Evolutionary conservation across 1,140 invertebrate species (phyloP).

Genomic region (Venturia canescens): DNA sequence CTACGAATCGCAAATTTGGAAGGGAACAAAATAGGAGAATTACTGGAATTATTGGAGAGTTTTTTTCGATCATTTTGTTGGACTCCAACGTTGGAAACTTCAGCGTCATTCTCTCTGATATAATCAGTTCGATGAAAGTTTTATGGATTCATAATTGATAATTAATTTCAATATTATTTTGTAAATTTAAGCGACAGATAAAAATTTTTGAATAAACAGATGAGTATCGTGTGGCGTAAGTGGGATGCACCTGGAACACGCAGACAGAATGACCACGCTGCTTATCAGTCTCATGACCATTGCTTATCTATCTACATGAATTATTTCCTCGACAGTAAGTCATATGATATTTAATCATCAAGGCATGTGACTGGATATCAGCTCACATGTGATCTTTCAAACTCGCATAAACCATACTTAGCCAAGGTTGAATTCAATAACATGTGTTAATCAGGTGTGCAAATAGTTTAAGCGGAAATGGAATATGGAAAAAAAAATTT

Average conservation of each 20-base stretch:
- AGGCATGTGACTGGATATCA: constrained; percentile 59
- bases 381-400: constrained; percentile 48
- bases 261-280: constrained; percentile 39
- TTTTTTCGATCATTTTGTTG: no score
- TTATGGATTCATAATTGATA: no score
- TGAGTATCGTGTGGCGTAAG: not conserved
- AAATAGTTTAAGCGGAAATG: not conserved
- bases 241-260: not conserved
- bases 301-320: constrained; percentile 55
- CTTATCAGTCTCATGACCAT: constrained; percentile 53
- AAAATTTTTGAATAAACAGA: not conserved
- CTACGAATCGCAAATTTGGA: no score
- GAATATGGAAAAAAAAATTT: not conserved
- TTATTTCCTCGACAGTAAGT: constrained; percentile 42
- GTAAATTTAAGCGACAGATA: no score
- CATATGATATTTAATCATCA: constrained; percentile 62
- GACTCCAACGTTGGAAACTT: no score
- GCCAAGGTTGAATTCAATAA: constrained; percentile 34
- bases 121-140: no score
- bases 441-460: constrained; percentile 16
- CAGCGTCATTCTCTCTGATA: no score
- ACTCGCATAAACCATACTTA: not conserved
- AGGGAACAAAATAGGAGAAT: no score
- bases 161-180: no score
- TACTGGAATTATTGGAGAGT: no score